These are phyloP conservation scores for Phylloscopus whistleri DNA, from an alignment of 2,113 vertebrate genomes.

Conservation along the genomic window DNA sequence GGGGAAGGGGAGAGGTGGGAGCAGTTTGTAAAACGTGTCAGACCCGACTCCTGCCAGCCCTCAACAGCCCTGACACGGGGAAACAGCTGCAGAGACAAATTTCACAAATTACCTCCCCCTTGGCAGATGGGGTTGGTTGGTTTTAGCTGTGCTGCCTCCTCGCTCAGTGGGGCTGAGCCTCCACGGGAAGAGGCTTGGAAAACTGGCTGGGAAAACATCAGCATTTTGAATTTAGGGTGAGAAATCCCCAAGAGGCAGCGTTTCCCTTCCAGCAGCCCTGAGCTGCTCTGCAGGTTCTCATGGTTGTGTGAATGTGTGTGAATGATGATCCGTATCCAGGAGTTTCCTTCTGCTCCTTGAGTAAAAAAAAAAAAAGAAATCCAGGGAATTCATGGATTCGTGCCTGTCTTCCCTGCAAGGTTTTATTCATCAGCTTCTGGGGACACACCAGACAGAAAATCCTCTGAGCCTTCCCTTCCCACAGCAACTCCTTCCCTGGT, in stretches of 20 bases:
- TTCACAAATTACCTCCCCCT: not conserved
- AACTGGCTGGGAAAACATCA: not conserved
- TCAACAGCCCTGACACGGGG: not conserved
- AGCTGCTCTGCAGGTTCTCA: not conserved
- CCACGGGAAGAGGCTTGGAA: not conserved
- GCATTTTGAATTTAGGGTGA: not conserved
- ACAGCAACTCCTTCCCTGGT: not conserved
- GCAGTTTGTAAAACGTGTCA: not conserved
- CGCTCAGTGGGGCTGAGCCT: not conserved
- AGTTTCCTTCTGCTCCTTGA: not conserved
- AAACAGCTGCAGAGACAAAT: not conserved
- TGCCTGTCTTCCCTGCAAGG: not conserved
- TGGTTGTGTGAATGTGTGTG: not conserved
- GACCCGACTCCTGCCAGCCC: not conserved
- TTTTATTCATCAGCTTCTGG: not conserved
- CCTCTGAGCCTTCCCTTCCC: not conserved
- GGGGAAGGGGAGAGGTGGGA: not conserved
- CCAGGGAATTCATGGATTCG: not conserved
- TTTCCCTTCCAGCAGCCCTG: not conserved
- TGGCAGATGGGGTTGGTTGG: not conserved
- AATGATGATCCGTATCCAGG: not conserved
- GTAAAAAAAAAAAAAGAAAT: not conserved
- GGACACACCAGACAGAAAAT: fast-evolving
- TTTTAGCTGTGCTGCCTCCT: not conserved
- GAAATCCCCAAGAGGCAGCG: not conserved